Evolutionary conservation across 1,140 invertebrate genomes (phyloP).

Genomic region (Cardiocondyla obscurior): DNA sequence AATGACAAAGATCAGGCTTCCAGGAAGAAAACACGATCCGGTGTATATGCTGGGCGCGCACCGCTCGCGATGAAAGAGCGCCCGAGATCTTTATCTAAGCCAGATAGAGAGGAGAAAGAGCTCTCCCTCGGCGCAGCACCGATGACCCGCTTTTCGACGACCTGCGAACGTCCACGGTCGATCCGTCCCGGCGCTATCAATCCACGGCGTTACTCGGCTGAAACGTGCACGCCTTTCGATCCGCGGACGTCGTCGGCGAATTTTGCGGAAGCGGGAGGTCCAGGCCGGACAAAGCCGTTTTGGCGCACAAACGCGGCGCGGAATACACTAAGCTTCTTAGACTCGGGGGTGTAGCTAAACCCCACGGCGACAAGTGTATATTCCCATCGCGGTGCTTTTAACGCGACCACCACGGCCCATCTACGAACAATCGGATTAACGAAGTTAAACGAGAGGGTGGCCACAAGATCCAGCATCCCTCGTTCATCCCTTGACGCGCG

Average conservation of each 20-base stretch:
- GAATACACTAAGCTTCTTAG: conserved; percentile 17
- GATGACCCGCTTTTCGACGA: conserved; percentile 24
- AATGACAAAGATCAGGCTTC: conserved; percentile 39
- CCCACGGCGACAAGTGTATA: conserved; percentile 73
- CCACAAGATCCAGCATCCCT: conserved; percentile 7
- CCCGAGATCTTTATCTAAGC: conserved; percentile 50
- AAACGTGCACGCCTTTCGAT: background rate
- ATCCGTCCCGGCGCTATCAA: background rate
- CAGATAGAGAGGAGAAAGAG: no score
- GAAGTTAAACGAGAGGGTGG: conserved; percentile 73
- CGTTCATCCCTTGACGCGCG: background rate
- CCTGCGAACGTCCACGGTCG: background rate
- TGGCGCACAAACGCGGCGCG: background rate
- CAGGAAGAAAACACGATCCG: background rate
- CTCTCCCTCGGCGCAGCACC: background rate
- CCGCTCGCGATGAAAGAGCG: conserved; percentile 9
- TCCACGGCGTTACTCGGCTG: background rate
- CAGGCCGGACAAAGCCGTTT: background rate
- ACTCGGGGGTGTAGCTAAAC: conserved; percentile 3
- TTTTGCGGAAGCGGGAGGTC: background rate
- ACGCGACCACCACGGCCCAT: conserved; percentile 46
- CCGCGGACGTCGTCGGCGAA: background rate
- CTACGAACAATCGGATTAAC: conserved; percentile 78
- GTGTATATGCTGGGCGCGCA: no score
- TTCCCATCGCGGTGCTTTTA: conserved; percentile 73